These are phyloP conservation scores for Craseonycteris thonglongyai DNA, from an alignment of 2,113 vertebrate species.

Conservation along the genomic window DNA sequence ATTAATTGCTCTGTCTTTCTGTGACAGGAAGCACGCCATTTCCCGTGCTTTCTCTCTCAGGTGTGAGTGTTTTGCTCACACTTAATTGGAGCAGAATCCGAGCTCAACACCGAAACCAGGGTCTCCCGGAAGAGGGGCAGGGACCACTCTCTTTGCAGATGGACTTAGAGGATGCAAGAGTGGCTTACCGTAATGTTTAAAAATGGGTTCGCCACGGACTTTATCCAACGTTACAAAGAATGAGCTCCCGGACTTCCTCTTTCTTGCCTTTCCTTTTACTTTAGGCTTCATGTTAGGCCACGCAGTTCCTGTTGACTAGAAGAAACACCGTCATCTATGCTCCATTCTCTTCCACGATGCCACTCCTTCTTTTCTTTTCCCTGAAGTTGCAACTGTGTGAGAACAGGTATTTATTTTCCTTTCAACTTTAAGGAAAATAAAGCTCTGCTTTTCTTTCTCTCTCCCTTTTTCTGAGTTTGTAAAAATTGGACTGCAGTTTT, in stretches of 20 bases:
- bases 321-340: background rate
- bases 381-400: background rate
- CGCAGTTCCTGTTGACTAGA: rapidly evolving
- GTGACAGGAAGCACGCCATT: background rate
- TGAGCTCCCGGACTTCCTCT: background rate
- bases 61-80: background rate
- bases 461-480: background rate
- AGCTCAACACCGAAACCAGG: background rate
- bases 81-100: background rate
- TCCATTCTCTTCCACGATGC: rapidly evolving
- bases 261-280: background rate
- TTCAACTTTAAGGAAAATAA: background rate
- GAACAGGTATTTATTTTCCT: background rate
- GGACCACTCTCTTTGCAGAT: background rate
- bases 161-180: background rate
- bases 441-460: background rate
- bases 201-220: background rate
- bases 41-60: background rate
- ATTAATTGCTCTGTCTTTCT: background rate
- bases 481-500: background rate
- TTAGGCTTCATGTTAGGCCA: rapidly evolving
- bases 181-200: background rate
- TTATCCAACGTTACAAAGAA: rapidly evolving
- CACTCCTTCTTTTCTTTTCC: background rate
- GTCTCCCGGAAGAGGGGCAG: background rate